Percentiles rank a stretch among this genome's conserved stretches.
Evolutionary conservation across 2,797 vertebrate species (phyloP).

Genomic region (Streptopelia turtur): DNA sequence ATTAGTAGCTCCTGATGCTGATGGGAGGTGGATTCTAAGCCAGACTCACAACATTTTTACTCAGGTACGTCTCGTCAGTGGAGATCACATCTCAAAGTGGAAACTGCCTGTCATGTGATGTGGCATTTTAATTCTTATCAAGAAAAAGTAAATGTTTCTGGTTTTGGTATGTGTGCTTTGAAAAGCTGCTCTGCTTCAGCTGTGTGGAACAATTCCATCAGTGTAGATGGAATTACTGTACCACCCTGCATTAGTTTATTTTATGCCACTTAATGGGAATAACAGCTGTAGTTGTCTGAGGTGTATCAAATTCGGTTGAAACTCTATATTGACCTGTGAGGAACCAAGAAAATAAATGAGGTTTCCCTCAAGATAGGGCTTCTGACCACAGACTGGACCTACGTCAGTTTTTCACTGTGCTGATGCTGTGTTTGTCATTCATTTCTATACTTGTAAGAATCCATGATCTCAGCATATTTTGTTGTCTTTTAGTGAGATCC

Average conservation of each 20-base stretch:
- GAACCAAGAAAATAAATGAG: not conserved
- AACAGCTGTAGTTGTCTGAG: not conserved
- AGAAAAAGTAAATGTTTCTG: not conserved
- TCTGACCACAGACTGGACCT: not conserved
- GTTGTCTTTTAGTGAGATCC: not conserved
- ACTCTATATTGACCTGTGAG: not conserved
- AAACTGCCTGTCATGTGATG: not conserved
- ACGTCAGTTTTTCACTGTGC: not conserved
- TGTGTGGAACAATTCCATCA: not conserved
- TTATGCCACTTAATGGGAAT: not conserved
- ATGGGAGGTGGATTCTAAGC: conserved; percentile 94
- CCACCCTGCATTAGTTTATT: not conserved
- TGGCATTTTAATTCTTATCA: not conserved
- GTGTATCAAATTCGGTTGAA: not conserved
- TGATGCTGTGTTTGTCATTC: not conserved
- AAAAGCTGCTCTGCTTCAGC: not conserved
- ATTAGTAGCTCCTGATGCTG: conserved; percentile 93
- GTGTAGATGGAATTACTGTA: not conserved
- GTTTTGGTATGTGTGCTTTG: not conserved
- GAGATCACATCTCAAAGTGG: not conserved
- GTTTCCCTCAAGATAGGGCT: not conserved
- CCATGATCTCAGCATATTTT: not conserved
- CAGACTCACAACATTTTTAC: conserved; percentile 98
- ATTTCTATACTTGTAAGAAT: not conserved
- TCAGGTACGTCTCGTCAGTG: conserved; percentile 82